A percentile compares a stretch with the other conserved stretches of the same genome.
These are phyloP conservation scores for Capricornis sumatraensis DNA, from an alignment of 2,113 vertebrate genomes.

Conservation along the genomic window DNA sequence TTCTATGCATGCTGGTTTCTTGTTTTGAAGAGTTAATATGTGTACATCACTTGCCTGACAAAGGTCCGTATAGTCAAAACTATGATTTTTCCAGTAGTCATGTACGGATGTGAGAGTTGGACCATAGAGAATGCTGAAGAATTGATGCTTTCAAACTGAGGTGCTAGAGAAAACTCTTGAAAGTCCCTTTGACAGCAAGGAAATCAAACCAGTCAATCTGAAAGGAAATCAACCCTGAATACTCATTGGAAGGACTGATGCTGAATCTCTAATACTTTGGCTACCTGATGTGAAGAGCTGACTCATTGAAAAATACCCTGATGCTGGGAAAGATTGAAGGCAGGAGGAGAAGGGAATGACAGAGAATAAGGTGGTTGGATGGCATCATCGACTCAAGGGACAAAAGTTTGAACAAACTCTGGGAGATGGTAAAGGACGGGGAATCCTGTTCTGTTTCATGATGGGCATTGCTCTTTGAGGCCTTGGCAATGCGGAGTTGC, in stretches of 20 bases:
- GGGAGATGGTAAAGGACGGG: neutral
- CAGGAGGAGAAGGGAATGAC: neutral
- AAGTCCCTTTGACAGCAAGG: neutral
- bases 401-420: neutral
- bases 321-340: neutral
- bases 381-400: neutral
- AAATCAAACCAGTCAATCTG: neutral
- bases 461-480: neutral
- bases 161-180: neutral
- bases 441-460: neutral
- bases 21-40: neutral
- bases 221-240: neutral
- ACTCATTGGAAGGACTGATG: neutral
- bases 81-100: neutral
- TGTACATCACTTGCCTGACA: neutral
- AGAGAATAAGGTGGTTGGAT: neutral
- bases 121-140: accelerated
- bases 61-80: neutral
- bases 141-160: neutral
- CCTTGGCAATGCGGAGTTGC: neutral
- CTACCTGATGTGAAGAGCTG: neutral
- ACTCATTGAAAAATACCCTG: neutral
- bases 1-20: neutral
- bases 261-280: neutral
- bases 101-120: neutral